Evolutionary conservation across 2,888 invertebrate species (phyloP), one percentile per base, ranked within the genome.

Genomic region (Morpho deidamia): DNA sequence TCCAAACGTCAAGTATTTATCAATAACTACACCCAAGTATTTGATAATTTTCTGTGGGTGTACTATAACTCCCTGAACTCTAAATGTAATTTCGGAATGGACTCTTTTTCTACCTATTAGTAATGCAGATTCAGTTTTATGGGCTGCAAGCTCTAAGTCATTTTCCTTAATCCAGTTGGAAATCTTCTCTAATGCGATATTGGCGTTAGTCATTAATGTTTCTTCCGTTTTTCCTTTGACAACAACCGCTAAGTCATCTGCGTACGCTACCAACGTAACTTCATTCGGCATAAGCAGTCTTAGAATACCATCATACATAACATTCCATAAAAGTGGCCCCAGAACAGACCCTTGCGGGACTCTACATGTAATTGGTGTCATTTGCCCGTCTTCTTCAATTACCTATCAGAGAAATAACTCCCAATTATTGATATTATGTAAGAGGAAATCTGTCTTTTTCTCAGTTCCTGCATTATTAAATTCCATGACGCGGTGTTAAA

Each of bases 21-120:
- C n/a, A n/a, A n/a, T n/a, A n/a, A n/a, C n/a, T n/a, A n/a, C n/a
- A n/a, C n/a, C n/a, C n/a, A n/a, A n/a, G n/a, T n/a, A n/a, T n/a
- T n/a, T n/a, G n/a, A n/a, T n/a, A n/a, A n/a, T n/a, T n/a, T n/a
- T n/a, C n/a, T n/a, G n/a, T n/a, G n/a, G n/a, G n/a, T n/a, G 43
- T 48, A 41, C 43, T 53, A 48, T 51, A 48, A 50, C 47, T 23
- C 37, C 35, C 37, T 14, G 38, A 33, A 37, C 12, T 47, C 35
- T 35, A 35, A 35, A 35, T 35, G 1, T 35, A 9, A 35, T 35
- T 35, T 35, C 10, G 10, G 35, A 3, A 3, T 7, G 8, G 8
- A 35, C 35, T 35, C 35, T 35, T 5, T 35, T 10, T 10, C 35
- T 8, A 8, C 35, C 35, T 35, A 35, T 35, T 35, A 35, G 10